A percentile compares a stretch with the other conserved stretches of the same genome.
Evolutionary conservation across 2,888 invertebrate genomes (phyloP).

Genomic region (Amiota communis): DNA sequence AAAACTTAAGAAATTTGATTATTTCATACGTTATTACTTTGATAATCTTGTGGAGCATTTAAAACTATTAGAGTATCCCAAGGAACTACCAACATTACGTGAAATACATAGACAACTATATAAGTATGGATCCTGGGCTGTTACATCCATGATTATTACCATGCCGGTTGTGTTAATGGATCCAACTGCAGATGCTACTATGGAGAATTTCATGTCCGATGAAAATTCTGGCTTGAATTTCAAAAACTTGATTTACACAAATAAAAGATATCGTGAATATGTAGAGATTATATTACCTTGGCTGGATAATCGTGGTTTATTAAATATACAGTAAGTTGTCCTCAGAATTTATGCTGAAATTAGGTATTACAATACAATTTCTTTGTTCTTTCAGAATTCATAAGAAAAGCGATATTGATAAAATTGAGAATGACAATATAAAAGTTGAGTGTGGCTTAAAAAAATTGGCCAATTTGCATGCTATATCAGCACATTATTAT

Average conservation of each 20-base stretch:
- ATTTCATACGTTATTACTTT: slow-evolving; percentile 65
- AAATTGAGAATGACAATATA: slow-evolving; percentile 54
- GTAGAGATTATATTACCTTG: slow-evolving; percentile 64
- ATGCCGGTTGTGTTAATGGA: slow-evolving; percentile 64
- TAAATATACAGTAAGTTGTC: slow-evolving; percentile 49
- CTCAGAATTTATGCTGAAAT: too few relatives aligned
- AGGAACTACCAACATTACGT: slow-evolving; percentile 54
- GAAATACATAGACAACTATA: slow-evolving; percentile 58
- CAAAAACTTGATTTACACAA: slow-evolving; percentile 55
- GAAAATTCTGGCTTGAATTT: slow-evolving; percentile 43
- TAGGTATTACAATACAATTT: too few relatives aligned
- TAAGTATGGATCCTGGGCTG: slow-evolving; percentile 55
- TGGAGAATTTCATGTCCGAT: slow-evolving; percentile 59
- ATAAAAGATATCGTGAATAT: slow-evolving; percentile 57
- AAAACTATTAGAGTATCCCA: slow-evolving; percentile 57
- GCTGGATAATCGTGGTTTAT: slow-evolving; percentile 64
- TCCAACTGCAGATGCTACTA: slow-evolving; percentile 58
- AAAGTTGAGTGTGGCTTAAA: slow-evolving; percentile 60
- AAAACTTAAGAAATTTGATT: slow-evolving; percentile 66
- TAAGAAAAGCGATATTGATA: not conserved
- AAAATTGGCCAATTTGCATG: slow-evolving; percentile 68
- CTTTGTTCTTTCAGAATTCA: too few relatives aligned
- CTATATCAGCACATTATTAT: slow-evolving; percentile 62
- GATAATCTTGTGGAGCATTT: slow-evolving; percentile 61
- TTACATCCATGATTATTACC: slow-evolving; percentile 44